A percentile compares a stretch with the other conserved stretches of the same genome.
Evolutionary conservation across 2,888 invertebrate species (phyloP).

Genomic region (Xestia xanthographa): DNA sequence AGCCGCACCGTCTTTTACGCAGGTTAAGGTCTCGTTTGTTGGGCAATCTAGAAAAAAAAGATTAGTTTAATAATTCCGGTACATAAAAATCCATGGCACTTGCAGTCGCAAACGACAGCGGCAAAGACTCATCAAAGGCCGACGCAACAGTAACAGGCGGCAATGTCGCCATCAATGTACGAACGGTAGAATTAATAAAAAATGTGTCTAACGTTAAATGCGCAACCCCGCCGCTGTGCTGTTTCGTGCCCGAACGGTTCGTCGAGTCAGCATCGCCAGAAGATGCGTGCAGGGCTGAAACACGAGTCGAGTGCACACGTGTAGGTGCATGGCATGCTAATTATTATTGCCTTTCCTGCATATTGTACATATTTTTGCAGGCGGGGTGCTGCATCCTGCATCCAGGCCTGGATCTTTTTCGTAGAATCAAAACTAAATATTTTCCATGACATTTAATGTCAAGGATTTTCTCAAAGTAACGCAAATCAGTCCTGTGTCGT

Average conservation of each 20-base stretch:
- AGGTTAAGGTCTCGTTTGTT: slow-evolving; percentile 75
- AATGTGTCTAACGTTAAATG: too few species aligned
- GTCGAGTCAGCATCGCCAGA: background rate
- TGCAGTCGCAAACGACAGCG: background rate
- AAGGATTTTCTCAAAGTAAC: background rate
- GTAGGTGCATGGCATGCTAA: background rate
- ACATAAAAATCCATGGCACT: background rate
- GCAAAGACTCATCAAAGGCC: background rate
- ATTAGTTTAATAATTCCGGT: background rate
- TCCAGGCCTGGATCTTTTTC: too few species aligned
- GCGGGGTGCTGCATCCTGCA: background rate
- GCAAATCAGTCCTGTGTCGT: background rate
- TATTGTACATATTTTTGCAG: background rate
- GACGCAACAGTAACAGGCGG: background rate
- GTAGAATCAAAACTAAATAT: background rate
- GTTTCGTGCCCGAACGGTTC: background rate
- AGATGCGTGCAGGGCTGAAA: background rate
- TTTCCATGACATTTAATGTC: background rate
- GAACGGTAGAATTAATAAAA: too few species aligned
- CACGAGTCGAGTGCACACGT: background rate
- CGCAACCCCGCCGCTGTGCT: background rate
- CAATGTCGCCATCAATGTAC: background rate
- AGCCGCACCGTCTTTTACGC: slow-evolving; percentile 79
- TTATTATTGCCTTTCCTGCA: background rate
- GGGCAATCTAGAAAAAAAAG: slow-evolving; percentile 80